A percentile compares a stretch with the other conserved stretches of the same genome.
These are phyloP conservation scores for Penaeus japonicus DNA, from an alignment of 1,140 invertebrate genomes.

Conservation along the genomic window DNA sequence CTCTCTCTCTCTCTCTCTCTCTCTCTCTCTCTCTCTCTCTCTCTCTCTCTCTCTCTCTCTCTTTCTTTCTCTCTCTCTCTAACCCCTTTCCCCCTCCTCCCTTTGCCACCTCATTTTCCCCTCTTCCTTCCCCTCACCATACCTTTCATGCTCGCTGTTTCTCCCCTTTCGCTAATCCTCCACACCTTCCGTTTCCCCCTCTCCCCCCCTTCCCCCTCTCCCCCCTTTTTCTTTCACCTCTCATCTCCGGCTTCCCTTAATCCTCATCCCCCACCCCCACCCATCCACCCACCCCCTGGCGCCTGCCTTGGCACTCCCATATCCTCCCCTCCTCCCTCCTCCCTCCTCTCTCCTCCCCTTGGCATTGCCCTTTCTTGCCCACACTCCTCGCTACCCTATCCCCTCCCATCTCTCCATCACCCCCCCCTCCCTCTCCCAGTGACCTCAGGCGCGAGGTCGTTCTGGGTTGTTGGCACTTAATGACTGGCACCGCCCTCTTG, in stretches of 20 bases:
- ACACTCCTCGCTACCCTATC: not conserved
- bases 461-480: constrained; percentile 9
- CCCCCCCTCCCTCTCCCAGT: not conserved
- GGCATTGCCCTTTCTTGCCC: not conserved
- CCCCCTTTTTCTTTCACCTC: not conserved
- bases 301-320: not conserved
- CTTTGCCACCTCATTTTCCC: not conserved
- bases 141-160: not conserved
- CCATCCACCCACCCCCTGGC: not conserved
- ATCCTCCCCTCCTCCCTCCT: not conserved
- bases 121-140: not conserved
- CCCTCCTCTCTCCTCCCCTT: not conserved
- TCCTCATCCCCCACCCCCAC: not conserved
- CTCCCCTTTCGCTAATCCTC: not conserved
- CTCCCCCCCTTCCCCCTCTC: not conserved
- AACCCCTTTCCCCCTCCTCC: not conserved
- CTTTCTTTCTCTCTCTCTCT: not conserved
- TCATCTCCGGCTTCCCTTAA: not conserved
- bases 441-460: constrained; percentile 18
- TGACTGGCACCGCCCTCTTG: constrained; percentile 11
- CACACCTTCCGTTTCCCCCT: not conserved
- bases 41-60: not conserved
- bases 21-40: not conserved
- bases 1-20: not conserved
- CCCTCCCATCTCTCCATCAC: not conserved